Percentiles rank a stretch among this genome's conserved stretches.
phyloP scores from a whole-genome alignment of 2,797 vertebrate genomes.

The Anabas testudineus region DNA sequence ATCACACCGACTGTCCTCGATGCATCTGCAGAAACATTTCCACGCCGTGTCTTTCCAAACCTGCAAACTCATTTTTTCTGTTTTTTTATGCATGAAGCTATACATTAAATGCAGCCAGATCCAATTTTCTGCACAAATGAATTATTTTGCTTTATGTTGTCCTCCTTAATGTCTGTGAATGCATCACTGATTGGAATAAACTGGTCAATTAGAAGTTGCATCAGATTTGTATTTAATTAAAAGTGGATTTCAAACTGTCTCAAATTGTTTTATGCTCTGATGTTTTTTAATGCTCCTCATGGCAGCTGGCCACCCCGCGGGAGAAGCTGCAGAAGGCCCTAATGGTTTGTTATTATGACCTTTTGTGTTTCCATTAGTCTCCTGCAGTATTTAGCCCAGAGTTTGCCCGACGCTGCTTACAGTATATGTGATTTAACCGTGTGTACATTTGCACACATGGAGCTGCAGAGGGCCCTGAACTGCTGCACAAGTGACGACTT shows the following conservation, averaged over 20 bases:
- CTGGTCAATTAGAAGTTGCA: too few relatives aligned
- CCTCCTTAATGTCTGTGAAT: too few relatives aligned
- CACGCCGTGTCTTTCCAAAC: too few relatives aligned
- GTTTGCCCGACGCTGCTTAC: slow-evolving; percentile 77
- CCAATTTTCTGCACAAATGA: too few relatives aligned
- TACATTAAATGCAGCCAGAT: too few relatives aligned
- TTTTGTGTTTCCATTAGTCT: slow-evolving; percentile 95
- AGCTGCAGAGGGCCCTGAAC: slow-evolving; percentile 79
- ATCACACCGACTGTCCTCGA: slow-evolving; percentile 78
- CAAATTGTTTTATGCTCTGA: not conserved
- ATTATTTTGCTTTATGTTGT: too few relatives aligned
- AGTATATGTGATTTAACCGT: slow-evolving; percentile 84
- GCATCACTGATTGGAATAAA: not conserved
- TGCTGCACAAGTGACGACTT: slow-evolving; percentile 85
- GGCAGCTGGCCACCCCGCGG: slow-evolving; percentile 85
- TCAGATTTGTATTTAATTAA: not conserved
- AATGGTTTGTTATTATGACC: slow-evolving; percentile 98
- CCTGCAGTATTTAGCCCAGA: slow-evolving; percentile 64
- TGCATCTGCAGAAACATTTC: not conserved
- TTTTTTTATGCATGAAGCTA: not conserved
- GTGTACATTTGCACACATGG: slow-evolving; percentile 88
- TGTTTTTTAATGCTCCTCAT: slow-evolving; percentile 73
- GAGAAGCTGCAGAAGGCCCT: slow-evolving; percentile 84
- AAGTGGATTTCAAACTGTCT: slow-evolving; percentile 9
- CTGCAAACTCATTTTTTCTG: not conserved